These are phyloP conservation scores for Hylaeus anthracinus DNA, from an alignment of 1,140 invertebrate genomes.

Conservation along the genomic window DNA sequence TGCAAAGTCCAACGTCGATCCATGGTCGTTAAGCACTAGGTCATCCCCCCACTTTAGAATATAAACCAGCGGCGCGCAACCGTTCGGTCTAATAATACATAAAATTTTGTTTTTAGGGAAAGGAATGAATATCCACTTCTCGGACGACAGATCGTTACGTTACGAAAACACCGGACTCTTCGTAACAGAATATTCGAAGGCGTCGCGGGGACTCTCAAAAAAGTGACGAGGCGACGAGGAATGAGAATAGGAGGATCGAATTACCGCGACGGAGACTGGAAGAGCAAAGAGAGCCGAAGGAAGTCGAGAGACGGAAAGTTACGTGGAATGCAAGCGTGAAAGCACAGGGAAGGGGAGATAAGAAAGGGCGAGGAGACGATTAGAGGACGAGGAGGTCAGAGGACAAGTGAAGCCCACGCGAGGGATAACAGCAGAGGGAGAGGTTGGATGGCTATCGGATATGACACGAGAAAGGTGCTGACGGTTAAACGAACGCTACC, in stretches of 20 bases:
- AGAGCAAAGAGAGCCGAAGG: background rate
- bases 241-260: conserved; percentile 52
- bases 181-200: conserved; percentile 47
- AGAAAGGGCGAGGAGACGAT: background rate
- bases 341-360: background rate
- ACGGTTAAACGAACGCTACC: too few species aligned
- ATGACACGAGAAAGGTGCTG: too few species aligned
- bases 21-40: too few species aligned
- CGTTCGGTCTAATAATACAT: too few species aligned
- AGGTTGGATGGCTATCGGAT: background rate
- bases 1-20: too few species aligned
- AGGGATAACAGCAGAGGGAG: too few species aligned
- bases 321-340: background rate
- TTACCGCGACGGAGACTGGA: conserved; percentile 35
- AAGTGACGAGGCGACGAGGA: conserved; percentile 31
- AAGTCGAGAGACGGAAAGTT: background rate
- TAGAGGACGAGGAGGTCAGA: conserved; percentile 50
- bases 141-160: too few species aligned
- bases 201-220: background rate
- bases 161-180: background rate
- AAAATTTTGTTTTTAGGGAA: too few species aligned
- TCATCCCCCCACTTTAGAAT: too few species aligned
- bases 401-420: conserved; percentile 14
- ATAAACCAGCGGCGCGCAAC: too few species aligned
- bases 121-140: too few species aligned